Conservation (phyloP, 2,113 vertebrate genomes). For the Acrocephalus kingi region DNA sequence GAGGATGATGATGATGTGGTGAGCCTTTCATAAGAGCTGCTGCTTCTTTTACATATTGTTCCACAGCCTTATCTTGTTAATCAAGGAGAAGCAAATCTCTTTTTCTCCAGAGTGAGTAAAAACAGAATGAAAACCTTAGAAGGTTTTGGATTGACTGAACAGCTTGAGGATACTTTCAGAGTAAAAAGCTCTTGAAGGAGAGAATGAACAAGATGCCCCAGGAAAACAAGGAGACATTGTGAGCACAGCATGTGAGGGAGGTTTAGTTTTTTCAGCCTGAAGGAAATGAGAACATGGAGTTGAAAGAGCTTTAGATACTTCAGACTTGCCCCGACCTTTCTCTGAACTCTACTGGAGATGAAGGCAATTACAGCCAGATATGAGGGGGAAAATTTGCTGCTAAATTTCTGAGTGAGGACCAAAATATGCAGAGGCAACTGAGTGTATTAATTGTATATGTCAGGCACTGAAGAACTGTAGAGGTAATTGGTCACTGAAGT, state of each 20-base stretch:
- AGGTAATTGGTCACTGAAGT: background rate
- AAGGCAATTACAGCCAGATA: background rate
- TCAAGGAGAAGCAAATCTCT: background rate
- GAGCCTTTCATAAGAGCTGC: background rate
- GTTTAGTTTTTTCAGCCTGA: background rate
- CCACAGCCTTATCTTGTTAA: background rate
- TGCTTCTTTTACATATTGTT: background rate
- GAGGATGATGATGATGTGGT: slow-evolving; percentile 49
- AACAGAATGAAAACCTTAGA: background rate
- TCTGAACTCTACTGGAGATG: background rate
- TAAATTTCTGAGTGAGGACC: background rate
- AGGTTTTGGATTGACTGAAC: background rate
- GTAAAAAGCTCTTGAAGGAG: background rate
- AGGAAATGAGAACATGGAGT: background rate
- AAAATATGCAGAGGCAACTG: background rate
- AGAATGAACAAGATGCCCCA: background rate
- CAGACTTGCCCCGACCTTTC: background rate
- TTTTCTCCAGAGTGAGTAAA: background rate
- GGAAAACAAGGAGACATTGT: background rate
- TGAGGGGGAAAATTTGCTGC: background rate
- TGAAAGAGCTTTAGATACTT: slow-evolving; percentile 1
- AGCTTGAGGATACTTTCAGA: background rate
- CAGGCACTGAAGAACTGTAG: background rate
- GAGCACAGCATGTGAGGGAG: background rate
- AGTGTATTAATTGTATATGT: background rate